Evolutionary conservation across 2,888 invertebrate species (phyloP), one percentile per base, ranked within the genome.

Genomic region (Sinodicranocentrus sp.): DNA sequence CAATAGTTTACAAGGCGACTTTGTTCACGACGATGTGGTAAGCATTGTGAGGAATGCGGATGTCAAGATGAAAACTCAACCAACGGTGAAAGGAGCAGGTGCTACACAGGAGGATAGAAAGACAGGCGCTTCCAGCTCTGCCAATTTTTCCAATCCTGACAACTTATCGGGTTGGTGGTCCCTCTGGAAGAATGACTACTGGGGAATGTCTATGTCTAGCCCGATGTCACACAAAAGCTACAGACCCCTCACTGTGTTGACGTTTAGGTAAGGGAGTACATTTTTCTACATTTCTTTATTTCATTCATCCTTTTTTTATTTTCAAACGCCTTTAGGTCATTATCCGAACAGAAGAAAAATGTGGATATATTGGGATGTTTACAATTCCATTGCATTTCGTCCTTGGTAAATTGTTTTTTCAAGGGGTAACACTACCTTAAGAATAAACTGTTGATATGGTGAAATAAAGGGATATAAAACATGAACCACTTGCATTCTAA

Each of bases 191-290:
- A 95, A 96, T 90, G 97, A 97, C 91, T 97, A 96, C 91, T 97
- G 96, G 97, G 96, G 96, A n/a, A 95, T 94, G 77, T 94, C 95
- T 26, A 95, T 97, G 95, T 92, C 93, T n/a, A 94, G 95, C 89
- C 91, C 93, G 68, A 92, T 92, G 90, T 96, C 96, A 89, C 96
- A 96, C 91, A 96, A 96, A 92, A 96, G 96, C 72, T 96, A 96
- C 91, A 92, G 96, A 88, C 96, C 97, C 33, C 91, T 97, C 87
- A 96, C 96, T 13, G 94, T 95, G 63, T 92, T 96, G 67, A 94
- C 95, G 3, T 97, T 96, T 92, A 94, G 96, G 96, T 96, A 91
- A 94, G n/a, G n/a, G n/a, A n/a, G n/a, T n/a, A n/a, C n/a, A n/a
- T n/a, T n/a, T n/a, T n/a, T n/a, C n/a, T n/a, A n/a, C n/a, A n/a